Evolutionary conservation across 2,113 vertebrate genomes (phyloP).

Genomic region (Thymallus thymallus): DNA sequence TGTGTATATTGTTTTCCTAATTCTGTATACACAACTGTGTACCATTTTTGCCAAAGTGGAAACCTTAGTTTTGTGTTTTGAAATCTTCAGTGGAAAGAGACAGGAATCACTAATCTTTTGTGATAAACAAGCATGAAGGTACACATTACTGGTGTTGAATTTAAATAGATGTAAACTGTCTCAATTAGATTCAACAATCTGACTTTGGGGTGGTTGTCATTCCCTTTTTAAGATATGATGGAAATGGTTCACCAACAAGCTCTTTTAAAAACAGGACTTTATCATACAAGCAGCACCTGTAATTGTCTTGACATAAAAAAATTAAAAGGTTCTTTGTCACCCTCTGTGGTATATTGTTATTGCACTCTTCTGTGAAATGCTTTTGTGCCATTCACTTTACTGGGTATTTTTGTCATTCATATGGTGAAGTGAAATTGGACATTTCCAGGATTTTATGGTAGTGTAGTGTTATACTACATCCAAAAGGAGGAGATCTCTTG

Average conservation of each 20-base stretch:
- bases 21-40: not conserved
- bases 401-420: not conserved
- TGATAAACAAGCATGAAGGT: not conserved
- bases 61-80: slow-evolving; percentile 23
- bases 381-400: not conserved
- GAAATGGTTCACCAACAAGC: slow-evolving; percentile 21
- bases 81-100: slow-evolving; percentile 10
- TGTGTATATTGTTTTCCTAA: not conserved
- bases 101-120: not conserved
- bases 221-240: not conserved
- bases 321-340: slow-evolving; percentile 57
- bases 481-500: no score
- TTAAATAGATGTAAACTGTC: not conserved
- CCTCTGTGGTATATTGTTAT: slow-evolving; percentile 12
- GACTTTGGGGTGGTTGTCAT: no score
- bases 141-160: not conserved
- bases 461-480: no score
- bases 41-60: slow-evolving; percentile 31
- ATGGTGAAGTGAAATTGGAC: not conserved
- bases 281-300: slow-evolving; percentile 62
- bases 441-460: no score
- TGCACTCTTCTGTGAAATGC: slow-evolving; percentile 21
- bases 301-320: slow-evolving; percentile 71
- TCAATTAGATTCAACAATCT: no score
- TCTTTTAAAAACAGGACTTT: slow-evolving; percentile 46